These are phyloP conservation scores for Microhierax caerulescens DNA, from an alignment of 2,797 vertebrate species.

Conservation along the genomic window DNA sequence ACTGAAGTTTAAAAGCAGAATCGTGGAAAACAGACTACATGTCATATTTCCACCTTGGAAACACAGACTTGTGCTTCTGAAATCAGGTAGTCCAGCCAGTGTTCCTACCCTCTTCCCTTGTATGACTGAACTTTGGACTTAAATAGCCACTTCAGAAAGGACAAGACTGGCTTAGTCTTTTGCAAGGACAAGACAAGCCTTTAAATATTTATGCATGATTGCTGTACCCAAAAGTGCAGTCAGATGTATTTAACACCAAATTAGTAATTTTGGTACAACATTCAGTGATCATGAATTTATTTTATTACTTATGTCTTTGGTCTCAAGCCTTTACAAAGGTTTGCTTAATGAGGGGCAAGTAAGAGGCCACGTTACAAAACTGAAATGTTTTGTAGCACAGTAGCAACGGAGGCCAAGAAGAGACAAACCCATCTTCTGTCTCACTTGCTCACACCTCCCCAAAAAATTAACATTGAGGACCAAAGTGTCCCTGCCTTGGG, in stretches of 20 bases:
- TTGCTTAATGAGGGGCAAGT: constrained; percentile 57
- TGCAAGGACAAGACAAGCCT: constrained; percentile 55
- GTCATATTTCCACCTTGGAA: not conserved
- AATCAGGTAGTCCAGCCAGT: not conserved
- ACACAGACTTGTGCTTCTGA: not conserved
- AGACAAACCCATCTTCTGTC: not conserved
- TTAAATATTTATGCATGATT: constrained; percentile 69
- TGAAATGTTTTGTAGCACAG: not conserved
- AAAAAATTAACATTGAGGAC: not conserved
- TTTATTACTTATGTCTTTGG: not conserved
- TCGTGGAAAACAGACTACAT: not conserved
- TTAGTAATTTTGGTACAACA: constrained; percentile 9
- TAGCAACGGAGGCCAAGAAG: constrained; percentile 5
- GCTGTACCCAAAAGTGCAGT: not conserved
- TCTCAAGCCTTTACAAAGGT: constrained; percentile 71
- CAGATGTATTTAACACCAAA: not conserved
- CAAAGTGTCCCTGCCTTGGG: not conserved
- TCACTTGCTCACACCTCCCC: constrained; percentile 47
- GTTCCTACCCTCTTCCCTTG: not conserved
- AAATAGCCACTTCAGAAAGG: not conserved
- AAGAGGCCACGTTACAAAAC: constrained; percentile 41
- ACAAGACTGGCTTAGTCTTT: not conserved
- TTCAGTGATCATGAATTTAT: constrained; percentile 10
- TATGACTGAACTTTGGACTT: not conserved
- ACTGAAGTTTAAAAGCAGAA: not conserved